Base-by-base conservation (phyloP, 1,140 invertebrate species). In the Asobara japonica region DNA sequence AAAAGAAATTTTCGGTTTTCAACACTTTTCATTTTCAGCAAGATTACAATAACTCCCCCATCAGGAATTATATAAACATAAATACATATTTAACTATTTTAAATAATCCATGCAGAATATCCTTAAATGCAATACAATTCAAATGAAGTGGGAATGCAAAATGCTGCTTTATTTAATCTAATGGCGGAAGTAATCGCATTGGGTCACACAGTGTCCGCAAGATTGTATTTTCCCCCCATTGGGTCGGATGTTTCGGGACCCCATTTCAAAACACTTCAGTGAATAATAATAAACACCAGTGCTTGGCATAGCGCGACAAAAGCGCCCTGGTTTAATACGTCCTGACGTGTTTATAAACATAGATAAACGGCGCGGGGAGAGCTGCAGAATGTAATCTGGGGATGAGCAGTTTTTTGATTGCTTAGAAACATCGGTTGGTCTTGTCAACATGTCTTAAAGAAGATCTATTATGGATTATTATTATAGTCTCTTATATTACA, bases 131-230 rank as follows among this genome's bases (percentile, higher is more conserved):
- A 62, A 64, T 64, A 27, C 41, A 64, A 70, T 48, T 64, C 33
- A 70, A 70, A 64, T 41, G 25, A 70, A 20, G 18, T 33, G 61
- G 48, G 68, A 70, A 70, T 64, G 68, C 36, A 36, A 60, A 70
- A 70, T 64, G 22, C 30, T 41, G 62, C 25, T 70, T 70, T 64
- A 62, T 64, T 36, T 36, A 38, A 70, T 70, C 68, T 67, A 65
- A 56, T 72, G 65, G 65, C 60, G 30, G 62, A 65, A 67, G 51
- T 74, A 75, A 75, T 75, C 74, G 74, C 41, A 71, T 75, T 65
- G 70, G 74, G 70, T 75, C 74, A 75, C 74, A 70, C 74, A 75
- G 69, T 75, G 60, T 48, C 60, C 64, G 65, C 74, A 72, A 18
- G 27, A 36, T 73, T 16, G 36, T 41, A 31, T 60, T 38, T 62